These are phyloP conservation scores for Heteromyza rotundicornis DNA, from an alignment of 2,888 invertebrate genomes.

Conservation along the genomic window DNA sequence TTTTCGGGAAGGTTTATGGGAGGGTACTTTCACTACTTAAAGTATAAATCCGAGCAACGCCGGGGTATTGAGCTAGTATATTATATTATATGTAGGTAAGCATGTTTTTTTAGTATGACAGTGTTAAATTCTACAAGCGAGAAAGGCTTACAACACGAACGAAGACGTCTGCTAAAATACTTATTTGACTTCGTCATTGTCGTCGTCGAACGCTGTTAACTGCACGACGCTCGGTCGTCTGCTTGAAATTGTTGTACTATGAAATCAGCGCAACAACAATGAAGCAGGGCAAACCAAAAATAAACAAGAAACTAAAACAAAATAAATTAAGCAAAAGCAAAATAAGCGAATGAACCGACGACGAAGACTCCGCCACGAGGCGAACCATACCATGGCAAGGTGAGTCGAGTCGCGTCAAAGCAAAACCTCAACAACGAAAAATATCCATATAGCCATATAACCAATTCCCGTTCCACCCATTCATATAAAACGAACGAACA, in stretches of 20 bases:
- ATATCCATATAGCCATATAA: not conserved
- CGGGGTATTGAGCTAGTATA: no score
- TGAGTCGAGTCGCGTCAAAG: not conserved
- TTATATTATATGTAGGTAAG: not conserved
- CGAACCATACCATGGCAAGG: not conserved
- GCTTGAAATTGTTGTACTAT: no score
- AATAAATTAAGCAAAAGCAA: not conserved
- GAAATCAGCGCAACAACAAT: not conserved
- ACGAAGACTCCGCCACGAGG: not conserved
- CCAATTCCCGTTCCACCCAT: not conserved
- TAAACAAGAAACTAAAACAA: not conserved
- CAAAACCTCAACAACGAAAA: not conserved
- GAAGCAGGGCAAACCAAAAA: not conserved
- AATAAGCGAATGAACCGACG: conserved; percentile 4
- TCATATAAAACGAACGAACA: not conserved
- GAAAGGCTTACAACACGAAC: no score
- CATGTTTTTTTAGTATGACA: no score
- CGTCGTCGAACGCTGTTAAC: no score
- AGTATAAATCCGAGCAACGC: no score
- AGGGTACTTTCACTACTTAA: no score
- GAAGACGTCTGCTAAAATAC: no score
- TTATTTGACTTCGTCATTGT: no score
- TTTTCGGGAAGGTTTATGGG: no score
- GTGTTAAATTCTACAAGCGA: no score
- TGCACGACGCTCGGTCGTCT: no score